phyloP scores from a whole-genome alignment of 1,140 invertebrate genomes.

The Euwallacea similis region DNA sequence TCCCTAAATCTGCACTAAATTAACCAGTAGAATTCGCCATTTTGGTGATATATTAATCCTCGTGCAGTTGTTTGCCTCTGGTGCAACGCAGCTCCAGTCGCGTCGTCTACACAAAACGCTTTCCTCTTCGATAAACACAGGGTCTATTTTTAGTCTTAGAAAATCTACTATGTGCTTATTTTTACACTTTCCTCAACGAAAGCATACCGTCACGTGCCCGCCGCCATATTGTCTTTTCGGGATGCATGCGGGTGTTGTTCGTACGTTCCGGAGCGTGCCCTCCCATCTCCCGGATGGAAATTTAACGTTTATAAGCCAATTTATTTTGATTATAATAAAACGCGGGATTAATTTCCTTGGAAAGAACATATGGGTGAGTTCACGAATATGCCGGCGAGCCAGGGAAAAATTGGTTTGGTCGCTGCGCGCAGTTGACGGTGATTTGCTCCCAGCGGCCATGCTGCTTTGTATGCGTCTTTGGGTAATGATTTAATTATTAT shows the following conservation, averaged over 20 bases:
- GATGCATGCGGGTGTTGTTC: too few relatives aligned
- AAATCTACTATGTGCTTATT: background rate
- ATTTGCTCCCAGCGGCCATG: background rate
- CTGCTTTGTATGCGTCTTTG: background rate
- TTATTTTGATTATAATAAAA: slow-evolving; percentile 2
- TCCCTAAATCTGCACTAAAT: too few relatives aligned
- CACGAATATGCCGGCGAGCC: background rate
- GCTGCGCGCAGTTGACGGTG: background rate
- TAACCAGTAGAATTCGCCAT: too few relatives aligned
- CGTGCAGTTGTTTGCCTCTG: background rate
- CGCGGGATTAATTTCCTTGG: background rate
- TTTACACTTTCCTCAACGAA: slow-evolving; percentile 11
- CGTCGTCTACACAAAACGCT: background rate
- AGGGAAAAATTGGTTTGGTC: background rate
- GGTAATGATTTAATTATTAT: background rate
- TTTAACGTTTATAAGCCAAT: background rate
- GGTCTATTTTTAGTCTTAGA: slow-evolving; percentile 6
- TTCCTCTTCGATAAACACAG: slow-evolving; percentile 9
- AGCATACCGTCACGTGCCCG: background rate
- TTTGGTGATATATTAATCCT: too few relatives aligned
- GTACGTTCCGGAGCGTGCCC: background rate
- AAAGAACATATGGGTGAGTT: too few relatives aligned
- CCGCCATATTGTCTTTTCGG: background rate
- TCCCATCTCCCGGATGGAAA: background rate
- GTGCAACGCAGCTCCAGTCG: slow-evolving; percentile 4